Conservation (phyloP, 2,113 vertebrate genomes). For the Carassius gibelio region DNA sequence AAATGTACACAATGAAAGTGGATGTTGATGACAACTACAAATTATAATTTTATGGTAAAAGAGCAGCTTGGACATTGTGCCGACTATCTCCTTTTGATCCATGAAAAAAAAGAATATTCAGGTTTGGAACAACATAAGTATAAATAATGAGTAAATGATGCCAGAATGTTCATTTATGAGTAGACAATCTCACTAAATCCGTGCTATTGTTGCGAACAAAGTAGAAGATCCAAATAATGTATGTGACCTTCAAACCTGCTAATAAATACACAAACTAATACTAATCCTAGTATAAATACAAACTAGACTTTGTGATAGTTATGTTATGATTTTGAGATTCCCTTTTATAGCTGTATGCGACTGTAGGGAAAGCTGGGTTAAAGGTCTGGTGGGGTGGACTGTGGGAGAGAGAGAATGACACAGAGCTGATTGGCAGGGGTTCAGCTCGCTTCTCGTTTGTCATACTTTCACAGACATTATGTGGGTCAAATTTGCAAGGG, state of each 20-base stretch:
- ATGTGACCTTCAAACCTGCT: background rate
- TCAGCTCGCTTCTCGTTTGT: constrained; percentile 71
- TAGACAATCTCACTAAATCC: background rate
- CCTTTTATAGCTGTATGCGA: constrained; percentile 37
- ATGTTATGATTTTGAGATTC: constrained; percentile 2
- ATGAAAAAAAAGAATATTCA: background rate
- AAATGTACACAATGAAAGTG: background rate
- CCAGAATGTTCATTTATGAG: background rate
- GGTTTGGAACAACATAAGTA: background rate
- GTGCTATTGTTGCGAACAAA: background rate
- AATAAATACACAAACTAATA: background rate
- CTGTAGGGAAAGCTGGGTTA: constrained; percentile 17
- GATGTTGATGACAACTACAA: background rate
- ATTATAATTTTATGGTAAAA: background rate
- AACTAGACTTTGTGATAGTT: background rate
- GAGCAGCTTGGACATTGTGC: background rate
- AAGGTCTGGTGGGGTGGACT: background rate
- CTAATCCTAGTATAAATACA: too few species aligned
- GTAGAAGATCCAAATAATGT: background rate
- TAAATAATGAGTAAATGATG: background rate
- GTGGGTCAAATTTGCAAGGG: constrained; percentile 77
- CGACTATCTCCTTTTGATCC: background rate
- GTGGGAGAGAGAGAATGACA: constrained; percentile 16
- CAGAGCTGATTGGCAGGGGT: constrained; percentile 63
- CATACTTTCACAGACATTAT: constrained; percentile 73